Percentiles rank a stretch among this genome's conserved stretches.
Conservation (phyloP, 2,797 vertebrate species). For the Bovichtus diacanthus region DNA sequence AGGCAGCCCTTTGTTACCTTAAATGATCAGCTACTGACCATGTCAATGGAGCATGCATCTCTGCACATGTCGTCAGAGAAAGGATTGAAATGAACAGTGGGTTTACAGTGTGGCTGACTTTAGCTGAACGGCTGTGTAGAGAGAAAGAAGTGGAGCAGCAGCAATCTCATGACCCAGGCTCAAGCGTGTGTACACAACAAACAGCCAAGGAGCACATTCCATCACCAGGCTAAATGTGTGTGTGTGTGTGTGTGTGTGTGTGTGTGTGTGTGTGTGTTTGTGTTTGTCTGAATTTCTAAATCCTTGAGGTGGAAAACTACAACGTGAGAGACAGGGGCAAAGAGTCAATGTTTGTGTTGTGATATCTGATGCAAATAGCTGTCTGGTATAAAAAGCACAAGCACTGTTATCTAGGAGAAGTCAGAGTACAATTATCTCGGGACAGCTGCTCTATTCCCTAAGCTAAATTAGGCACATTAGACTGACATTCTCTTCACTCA, state of each 20-base stretch:
- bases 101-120: background rate
- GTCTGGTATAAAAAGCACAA: slow-evolving; percentile 23
- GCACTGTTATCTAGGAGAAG: slow-evolving; percentile 40
- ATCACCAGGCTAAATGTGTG: slow-evolving; percentile 26
- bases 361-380: slow-evolving; percentile 43
- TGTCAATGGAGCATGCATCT: background rate
- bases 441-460: slow-evolving; percentile 38
- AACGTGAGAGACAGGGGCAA: slow-evolving; percentile 19
- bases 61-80: background rate
- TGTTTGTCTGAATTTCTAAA: slow-evolving; percentile 32
- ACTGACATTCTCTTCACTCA: slow-evolving; percentile 22
- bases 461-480: slow-evolving; percentile 39
- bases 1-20: background rate
- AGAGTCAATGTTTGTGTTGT: slow-evolving; percentile 38
- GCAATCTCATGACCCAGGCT: slow-evolving; percentile 60
- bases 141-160: slow-evolving; percentile 37
- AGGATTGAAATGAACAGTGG: background rate
- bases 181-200: slow-evolving; percentile 78
- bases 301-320: slow-evolving; percentile 58
- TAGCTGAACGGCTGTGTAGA: slow-evolving; percentile 2
- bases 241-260: slow-evolving; percentile 22
- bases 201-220: slow-evolving; percentile 64
- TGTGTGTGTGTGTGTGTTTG: slow-evolving; percentile 24
- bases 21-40: background rate
- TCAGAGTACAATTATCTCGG: slow-evolving; percentile 35